Percentiles rank a stretch among this genome's conserved stretches.
These are phyloP conservation scores for Siderastrea radians DNA, from an alignment of 92 coral and sea anemone species.

Conservation along the genomic window DNA sequence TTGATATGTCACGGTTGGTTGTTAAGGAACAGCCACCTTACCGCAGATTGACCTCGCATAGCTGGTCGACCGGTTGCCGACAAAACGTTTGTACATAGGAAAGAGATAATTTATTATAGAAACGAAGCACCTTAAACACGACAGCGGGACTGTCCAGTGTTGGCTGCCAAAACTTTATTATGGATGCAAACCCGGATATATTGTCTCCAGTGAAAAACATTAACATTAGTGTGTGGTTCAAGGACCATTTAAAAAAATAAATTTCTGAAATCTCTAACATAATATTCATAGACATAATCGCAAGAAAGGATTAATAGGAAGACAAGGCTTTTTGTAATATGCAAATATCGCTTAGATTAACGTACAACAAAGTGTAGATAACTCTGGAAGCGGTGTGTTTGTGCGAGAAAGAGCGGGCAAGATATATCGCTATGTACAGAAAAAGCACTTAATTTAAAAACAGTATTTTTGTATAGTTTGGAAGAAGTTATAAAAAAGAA, in stretches of 20 bases:
- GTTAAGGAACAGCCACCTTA: background rate
- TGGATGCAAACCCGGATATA: slow-evolving; percentile 1
- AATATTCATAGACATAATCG: slow-evolving; percentile 47
- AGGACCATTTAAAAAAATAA: slow-evolving; percentile 15
- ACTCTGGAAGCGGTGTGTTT: background rate
- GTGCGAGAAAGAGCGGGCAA: background rate
- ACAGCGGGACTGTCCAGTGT: slow-evolving; percentile 42
- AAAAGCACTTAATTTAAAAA: slow-evolving; percentile 31
- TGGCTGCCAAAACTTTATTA: background rate
- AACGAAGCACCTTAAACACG: background rate
- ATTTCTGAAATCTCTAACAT: slow-evolving; percentile 33
- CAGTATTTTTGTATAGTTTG: slow-evolving; percentile 41
- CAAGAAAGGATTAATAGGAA: slow-evolving; percentile 1
- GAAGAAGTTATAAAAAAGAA: background rate
- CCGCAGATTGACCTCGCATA: slow-evolving; percentile 36
- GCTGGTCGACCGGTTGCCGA: slow-evolving; percentile 6
- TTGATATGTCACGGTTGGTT: slow-evolving; percentile 19
- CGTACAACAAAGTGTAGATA: slow-evolving; percentile 1
- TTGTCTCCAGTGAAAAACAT: background rate
- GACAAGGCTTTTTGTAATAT: slow-evolving; percentile 22
- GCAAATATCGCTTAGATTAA: slow-evolving; percentile 39
- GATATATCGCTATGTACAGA: slow-evolving; percentile 8
- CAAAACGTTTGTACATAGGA: slow-evolving; percentile 37
- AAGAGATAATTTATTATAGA: slow-evolving; percentile 22
- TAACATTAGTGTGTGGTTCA: background rate